A percentile compares a stretch with the other conserved stretches of the same genome.
Evolutionary conservation across 2,797 vertebrate species (phyloP).

Genomic region (Neosilurus mollespiculum): DNA sequence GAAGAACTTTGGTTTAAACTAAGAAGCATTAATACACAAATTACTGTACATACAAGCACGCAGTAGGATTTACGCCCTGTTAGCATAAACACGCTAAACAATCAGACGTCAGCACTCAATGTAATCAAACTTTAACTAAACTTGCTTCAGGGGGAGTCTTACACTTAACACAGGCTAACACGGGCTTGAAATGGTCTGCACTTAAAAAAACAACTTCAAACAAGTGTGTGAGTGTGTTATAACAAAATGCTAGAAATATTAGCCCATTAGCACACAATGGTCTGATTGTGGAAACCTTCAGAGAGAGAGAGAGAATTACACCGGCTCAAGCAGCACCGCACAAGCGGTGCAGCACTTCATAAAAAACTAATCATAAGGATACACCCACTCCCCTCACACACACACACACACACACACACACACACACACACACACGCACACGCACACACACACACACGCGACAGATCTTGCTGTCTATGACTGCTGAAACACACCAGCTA

Average conservation of each 20-base stretch:
- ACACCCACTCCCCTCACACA: too few species aligned
- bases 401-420: slow-evolving; percentile 13
- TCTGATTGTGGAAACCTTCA: slow-evolving; percentile 13
- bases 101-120: not conserved
- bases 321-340: slow-evolving; percentile 44
- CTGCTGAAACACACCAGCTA: slow-evolving; percentile 2
- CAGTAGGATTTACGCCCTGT: not conserved
- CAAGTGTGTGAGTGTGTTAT: not conserved
- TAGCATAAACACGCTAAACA: slow-evolving; percentile 7
- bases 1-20: slow-evolving; percentile 25
- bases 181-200: not conserved
- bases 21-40: slow-evolving; percentile 17
- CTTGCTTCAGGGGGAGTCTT: not conserved
- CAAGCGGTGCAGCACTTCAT: slow-evolving; percentile 45
- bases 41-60: slow-evolving; percentile 18
- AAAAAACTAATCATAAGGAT: slow-evolving; percentile 26
- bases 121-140: not conserved
- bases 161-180: not conserved
- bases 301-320: slow-evolving; percentile 31
- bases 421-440: not conserved
- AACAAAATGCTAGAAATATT: not conserved
- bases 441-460: not conserved
- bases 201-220: not conserved
- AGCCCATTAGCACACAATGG: slow-evolving; percentile 4
- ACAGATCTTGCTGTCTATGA: not conserved